Evolutionary conservation across 2,797 vertebrate species (phyloP), one percentile per base, ranked within the genome.

Genomic region (Rhinogobio ventralis): DNA sequence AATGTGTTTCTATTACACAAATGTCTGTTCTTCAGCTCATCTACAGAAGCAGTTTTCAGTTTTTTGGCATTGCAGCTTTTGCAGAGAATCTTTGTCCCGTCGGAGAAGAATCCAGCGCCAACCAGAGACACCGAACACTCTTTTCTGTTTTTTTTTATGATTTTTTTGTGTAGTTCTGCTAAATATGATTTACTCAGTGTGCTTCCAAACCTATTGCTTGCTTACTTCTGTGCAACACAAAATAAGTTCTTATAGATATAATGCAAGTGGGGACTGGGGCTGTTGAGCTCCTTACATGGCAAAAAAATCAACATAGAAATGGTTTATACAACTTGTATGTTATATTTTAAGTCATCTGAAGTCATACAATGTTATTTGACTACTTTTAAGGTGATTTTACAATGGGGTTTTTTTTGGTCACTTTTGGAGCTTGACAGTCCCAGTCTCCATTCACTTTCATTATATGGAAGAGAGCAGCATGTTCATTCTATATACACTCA

Each of bases 101-200:
- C 96, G 0, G 97, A 97, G 91, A 98, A 97, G 93, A 99, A 99
- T 66, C 98, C 98, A 0, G 96, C 96, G 1, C 98, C 98, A 86
- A 99, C 96, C 93, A 99, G 89, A 0, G 97, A 99, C 83, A 97
- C 95, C 0, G 97, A 97, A 90, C 98, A 99, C 89, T 95, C 96
- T 62, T 62, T 62, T 28, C 0, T 28, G 10, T 62, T 62, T 62
- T 60, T 60, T 10, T 25, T n/a, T n/a, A 20, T 60, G 20, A 36
- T 36, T 53, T 20, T 55, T 2, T 23, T 3, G 5, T 6, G 5
- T 30, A 7, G 60, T 57, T 57, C 23, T n/a, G 4, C 5, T 7
- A 64, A 62, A 64, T 3, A 17, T 30, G 0, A 8, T 64, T 28
- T 30, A 64, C 28, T 30, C 62, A 64, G 17, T 28, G 11, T 15